Evolutionary conservation across 2,113 vertebrate species (phyloP), one percentile per base, ranked within the genome.

Genomic region (Caretta caretta): DNA sequence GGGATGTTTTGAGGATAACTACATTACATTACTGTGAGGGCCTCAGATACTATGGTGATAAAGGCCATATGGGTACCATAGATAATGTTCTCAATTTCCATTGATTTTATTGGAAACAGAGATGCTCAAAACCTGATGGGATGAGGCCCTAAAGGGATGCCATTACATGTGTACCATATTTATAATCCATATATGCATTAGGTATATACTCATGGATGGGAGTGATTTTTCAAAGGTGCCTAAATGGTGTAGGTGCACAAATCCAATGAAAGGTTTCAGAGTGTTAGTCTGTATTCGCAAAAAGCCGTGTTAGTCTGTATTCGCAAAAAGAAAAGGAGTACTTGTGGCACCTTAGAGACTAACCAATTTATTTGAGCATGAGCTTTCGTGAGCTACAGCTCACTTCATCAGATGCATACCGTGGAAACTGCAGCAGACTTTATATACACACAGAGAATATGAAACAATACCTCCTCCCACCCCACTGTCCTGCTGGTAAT

Each of bases 11-110:
- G 0, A 1, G 56, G 72, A 79, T 3, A 86, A 82, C 65, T 69
- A n/a, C 62, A n/a, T 69, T 69, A n/a, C 17, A 19, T 35, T 35
- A 69, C 35, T 4, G 31, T 5, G 35, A n/a, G 35, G 35, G 31
- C 35, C 62, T n/a, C 62, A 83, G 59, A 50, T 31, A 10, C 6
- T 22, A 4, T 5, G 50, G 48, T 88, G 38, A 57, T 6, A 14
- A 17, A 17, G 2, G 48, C 85, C 53, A 11, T 0, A 0, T 2
- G 56, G 20, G 10, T 72, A 19, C 35, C 35, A 38, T 72, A 89
- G 2, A 0, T 1, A 38, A 27, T 84, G 80, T 56, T 90, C 69
- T 53, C 48, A 75, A 24, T 13, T 22, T 49, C n/a, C 48, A 5
- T 5, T 75, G 50, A 54, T 19, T 78, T 48, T 42, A 49, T 54